Percentiles rank a stretch among this genome's conserved stretches.
These are phyloP conservation scores for Noctua janthe DNA, from an alignment of 2,888 invertebrate genomes.

Conservation along the genomic window DNA sequence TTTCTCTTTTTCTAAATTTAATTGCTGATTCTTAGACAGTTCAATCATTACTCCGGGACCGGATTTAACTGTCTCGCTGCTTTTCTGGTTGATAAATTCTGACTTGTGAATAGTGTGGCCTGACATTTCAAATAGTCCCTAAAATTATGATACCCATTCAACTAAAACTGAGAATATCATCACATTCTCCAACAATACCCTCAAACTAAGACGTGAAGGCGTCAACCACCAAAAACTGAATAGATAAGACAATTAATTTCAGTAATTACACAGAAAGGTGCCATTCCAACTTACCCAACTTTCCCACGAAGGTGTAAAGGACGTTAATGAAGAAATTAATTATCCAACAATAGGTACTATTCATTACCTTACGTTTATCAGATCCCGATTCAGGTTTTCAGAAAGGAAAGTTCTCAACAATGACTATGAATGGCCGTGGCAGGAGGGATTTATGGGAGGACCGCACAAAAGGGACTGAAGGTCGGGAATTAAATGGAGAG, in stretches of 20 bases:
- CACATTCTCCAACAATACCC: constrained; percentile 42
- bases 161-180: constrained; percentile 11
- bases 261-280: constrained; percentile 67
- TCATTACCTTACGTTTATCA: constrained; percentile 82
- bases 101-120: not conserved
- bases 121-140: constrained; percentile 1
- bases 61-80: not conserved
- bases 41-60: not conserved
- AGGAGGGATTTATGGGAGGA: constrained; percentile 78
- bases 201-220: constrained; percentile 28
- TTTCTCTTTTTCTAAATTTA: not conserved
- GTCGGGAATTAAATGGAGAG: constrained; percentile 56
- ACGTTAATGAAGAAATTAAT: constrained; percentile 87
- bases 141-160: constrained; percentile 17
- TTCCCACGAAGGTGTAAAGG: constrained; percentile 70
- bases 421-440: constrained; percentile 63
- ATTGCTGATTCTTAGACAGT: not conserved
- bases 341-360: constrained; percentile 83
- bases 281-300: constrained; percentile 54
- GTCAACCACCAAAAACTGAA: constrained; percentile 47
- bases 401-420: constrained; percentile 75
- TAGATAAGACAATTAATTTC: constrained; percentile 64
- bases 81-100: not conserved
- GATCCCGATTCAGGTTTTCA: constrained; percentile 73
- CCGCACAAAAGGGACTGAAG: constrained; percentile 73